phyloP scores from a whole-genome alignment of 64 coral and sea anemone genomes.

The Actinia equina region DNA sequence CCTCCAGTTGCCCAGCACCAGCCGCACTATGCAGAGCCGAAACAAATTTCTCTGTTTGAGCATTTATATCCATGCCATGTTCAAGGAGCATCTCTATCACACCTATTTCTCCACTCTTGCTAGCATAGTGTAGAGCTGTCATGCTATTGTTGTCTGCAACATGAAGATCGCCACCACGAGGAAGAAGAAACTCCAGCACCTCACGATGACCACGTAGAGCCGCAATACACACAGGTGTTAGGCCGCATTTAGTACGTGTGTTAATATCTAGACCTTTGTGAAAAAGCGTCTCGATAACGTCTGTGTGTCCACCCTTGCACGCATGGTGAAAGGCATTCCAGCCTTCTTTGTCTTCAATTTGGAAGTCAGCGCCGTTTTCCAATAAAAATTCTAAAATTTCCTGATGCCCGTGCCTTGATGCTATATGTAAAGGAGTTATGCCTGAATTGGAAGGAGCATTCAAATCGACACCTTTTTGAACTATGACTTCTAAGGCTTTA shows the following conservation, averaged over 20 bases:
- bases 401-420: constrained; percentile 77
- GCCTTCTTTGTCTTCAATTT: constrained; percentile 69
- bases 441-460: constrained; percentile 63
- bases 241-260: constrained; percentile 52
- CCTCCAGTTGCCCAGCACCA: constrained; percentile 50
- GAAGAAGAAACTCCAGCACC: constrained; percentile 55
- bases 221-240: constrained; percentile 68
- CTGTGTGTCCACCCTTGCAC: constrained; percentile 71
- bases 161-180: constrained; percentile 70
- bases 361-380: constrained; percentile 47
- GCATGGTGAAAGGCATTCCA: constrained; percentile 87
- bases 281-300: constrained; percentile 64
- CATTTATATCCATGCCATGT: constrained; percentile 62
- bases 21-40: constrained; percentile 65
- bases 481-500: constrained; percentile 48
- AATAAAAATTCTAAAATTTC: constrained; percentile 65
- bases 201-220: constrained; percentile 70
- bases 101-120: constrained; percentile 58
- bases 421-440: constrained; percentile 85
- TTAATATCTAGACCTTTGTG: constrained; percentile 66
- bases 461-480: constrained; percentile 47
- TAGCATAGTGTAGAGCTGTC: constrained; percentile 76
- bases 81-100: constrained; percentile 62
- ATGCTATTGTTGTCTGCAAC: constrained; percentile 66
- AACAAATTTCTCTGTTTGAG: constrained; percentile 50